Conservation (phyloP, 2,113 vertebrate genomes). For the Aleadryas rufinucha region DNA sequence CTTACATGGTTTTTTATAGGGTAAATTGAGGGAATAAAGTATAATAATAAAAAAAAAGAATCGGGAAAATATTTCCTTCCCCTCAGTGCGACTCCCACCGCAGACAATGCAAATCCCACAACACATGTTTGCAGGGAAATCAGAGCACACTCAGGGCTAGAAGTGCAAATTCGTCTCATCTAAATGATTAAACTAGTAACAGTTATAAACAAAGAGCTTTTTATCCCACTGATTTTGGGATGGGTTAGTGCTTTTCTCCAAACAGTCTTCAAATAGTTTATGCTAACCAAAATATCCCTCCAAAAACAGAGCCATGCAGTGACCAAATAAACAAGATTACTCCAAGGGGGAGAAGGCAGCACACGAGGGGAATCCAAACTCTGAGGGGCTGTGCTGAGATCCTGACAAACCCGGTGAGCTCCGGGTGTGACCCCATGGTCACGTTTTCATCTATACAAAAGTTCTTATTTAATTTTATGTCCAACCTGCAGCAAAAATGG, state of each 20-base stretch:
- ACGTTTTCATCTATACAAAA: neutral
- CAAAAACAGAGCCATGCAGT: neutral
- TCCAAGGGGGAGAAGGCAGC: neutral
- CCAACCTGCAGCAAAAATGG: neutral
- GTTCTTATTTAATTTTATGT: neutral
- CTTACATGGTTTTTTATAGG: neutral
- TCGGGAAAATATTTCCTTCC: neutral
- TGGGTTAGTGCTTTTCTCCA: constrained; percentile 20
- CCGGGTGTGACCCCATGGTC: too few species aligned
- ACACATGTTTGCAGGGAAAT: constrained; percentile 27
- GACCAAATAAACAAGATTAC: neutral
- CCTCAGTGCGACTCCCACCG: neutral
- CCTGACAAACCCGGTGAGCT: neutral
- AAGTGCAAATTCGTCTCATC: constrained; percentile 20
- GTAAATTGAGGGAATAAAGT: constrained; percentile 37
- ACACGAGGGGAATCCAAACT: neutral
- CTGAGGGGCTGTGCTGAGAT: fast-evolving
- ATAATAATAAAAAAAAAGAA: neutral
- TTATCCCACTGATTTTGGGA: constrained; percentile 16
- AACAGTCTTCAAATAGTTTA: constrained; percentile 43
- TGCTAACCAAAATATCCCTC: neutral
- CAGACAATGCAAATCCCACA: constrained; percentile 39
- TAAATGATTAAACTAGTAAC: constrained; percentile 1
- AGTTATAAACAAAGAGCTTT: constrained; percentile 43
- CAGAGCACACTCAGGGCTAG: constrained; percentile 19